A percentile compares a stretch with the other conserved stretches of the same genome.
These are phyloP conservation scores for Chrysina gloriosa DNA, from an alignment of 2,888 invertebrate species.

Conservation along the genomic window DNA sequence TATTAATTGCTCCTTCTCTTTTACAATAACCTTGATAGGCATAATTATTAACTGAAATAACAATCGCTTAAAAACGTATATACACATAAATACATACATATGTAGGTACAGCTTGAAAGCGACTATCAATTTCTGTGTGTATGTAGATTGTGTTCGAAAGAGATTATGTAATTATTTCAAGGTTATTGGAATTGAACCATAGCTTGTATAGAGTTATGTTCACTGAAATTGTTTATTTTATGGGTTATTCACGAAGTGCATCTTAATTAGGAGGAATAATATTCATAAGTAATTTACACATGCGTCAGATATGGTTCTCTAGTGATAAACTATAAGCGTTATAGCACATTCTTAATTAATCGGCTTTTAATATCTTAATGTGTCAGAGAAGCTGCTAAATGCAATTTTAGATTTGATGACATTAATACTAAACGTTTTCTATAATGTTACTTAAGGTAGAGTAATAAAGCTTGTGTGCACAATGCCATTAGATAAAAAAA, in stretches of 20 bases:
- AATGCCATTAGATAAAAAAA: no score
- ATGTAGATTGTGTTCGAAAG: not conserved
- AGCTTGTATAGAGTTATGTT: not conserved
- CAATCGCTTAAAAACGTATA: not conserved
- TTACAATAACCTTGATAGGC: conserved; percentile 17
- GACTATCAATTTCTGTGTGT: conserved; percentile 14
- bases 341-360: no score
- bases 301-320: no score
- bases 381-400: no score
- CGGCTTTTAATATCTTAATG: no score
- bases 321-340: no score
- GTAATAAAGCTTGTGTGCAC: no score
- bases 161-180: conserved; percentile 13
- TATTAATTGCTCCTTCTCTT: not conserved
- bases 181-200: not conserved
- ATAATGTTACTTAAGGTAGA: no score
- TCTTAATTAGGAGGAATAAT: no score
- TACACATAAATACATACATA: not conserved
- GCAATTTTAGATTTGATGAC: no score
- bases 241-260: not conserved
- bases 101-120: not conserved
- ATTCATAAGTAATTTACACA: no score
- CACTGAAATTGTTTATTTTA: not conserved
- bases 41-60: conserved; percentile 3
- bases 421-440: no score